These are phyloP conservation scores for Ethmia dodecea DNA, from an alignment of 2,888 invertebrate genomes.

Conservation along the genomic window DNA sequence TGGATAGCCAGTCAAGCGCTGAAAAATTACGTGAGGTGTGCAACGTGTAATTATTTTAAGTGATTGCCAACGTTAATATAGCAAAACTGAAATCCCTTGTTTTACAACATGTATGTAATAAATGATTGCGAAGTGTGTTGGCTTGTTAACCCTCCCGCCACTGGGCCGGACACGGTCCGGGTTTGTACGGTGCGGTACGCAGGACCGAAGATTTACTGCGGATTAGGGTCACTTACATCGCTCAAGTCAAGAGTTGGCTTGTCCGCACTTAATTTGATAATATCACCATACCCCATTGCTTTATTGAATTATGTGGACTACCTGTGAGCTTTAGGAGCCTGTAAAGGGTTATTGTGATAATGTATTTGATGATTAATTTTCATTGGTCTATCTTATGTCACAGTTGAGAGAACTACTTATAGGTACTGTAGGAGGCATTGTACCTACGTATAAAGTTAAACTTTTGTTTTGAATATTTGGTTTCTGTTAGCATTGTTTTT, in stretches of 20 bases:
- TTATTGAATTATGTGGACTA: conserved; percentile 19
- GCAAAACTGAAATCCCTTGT: conserved; percentile 28
- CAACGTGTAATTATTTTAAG: conserved; percentile 8
- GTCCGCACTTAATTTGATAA: conserved; percentile 61
- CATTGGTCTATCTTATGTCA: conserved; percentile 41
- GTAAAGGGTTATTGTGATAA: no score
- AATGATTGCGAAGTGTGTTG: conserved; percentile 60
- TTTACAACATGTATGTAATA: conserved; percentile 46
- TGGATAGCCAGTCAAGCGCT: conserved; percentile 2
- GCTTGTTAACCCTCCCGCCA: conserved; percentile 63
- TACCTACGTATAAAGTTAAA: no score
- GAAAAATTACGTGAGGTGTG: conserved; percentile 7
- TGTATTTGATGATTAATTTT: no score
- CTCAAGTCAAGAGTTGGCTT: conserved; percentile 65
- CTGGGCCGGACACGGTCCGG: conserved; percentile 21
- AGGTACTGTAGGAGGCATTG: no score
- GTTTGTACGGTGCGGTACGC: no score
- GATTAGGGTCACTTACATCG: conserved; percentile 73
- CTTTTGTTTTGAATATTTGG: no score
- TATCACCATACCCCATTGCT: conserved; percentile 29
- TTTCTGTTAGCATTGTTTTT: no score
- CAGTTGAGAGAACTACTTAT: no score
- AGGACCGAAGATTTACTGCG: conserved; percentile 69
- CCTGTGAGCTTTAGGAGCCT: conserved; percentile 13
- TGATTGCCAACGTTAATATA: no score